Conservation (phyloP, 2,888 invertebrate genomes). For the Melolontha melolontha region DNA sequence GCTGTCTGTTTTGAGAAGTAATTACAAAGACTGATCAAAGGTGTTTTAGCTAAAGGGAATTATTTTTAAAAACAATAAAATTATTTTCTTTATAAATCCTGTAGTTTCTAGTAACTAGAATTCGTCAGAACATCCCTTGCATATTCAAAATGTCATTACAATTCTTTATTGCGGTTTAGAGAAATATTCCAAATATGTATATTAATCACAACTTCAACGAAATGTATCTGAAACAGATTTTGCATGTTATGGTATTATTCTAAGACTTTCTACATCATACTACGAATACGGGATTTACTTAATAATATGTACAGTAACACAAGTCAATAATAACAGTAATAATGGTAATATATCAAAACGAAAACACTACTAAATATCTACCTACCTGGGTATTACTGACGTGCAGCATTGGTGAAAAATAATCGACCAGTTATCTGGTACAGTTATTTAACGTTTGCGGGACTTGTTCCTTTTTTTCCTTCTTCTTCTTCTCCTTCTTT, state of each 20-base stretch:
- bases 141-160: too few relatives aligned
- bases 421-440: conserved; percentile 29
- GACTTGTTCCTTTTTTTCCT: conserved; percentile 8
- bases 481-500: conserved; percentile 21
- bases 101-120: too few relatives aligned
- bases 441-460: conserved; percentile 38
- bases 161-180: too few relatives aligned
- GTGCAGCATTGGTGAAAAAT: conserved; percentile 23
- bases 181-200: conserved; percentile 5
- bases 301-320: conserved; percentile 31
- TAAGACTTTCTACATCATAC: not conserved
- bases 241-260: not conserved
- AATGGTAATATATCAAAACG: conserved; percentile 33
- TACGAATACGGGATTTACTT: not conserved
- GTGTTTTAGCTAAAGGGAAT: too few relatives aligned
- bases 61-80: too few relatives aligned
- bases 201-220: not conserved
- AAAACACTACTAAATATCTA: conserved; percentile 28
- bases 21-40: too few relatives aligned
- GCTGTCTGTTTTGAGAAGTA: too few relatives aligned
- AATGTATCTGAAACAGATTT: not conserved
- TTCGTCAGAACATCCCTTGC: too few relatives aligned
- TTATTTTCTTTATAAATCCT: too few relatives aligned
- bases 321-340: conserved; percentile 34
- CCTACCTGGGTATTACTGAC: conserved; percentile 5